A percentile compares a stretch with the other conserved stretches of the same genome.
Conservation (phyloP, 64 coral and sea anemone genomes). For the Stichodactyla helianthus region DNA sequence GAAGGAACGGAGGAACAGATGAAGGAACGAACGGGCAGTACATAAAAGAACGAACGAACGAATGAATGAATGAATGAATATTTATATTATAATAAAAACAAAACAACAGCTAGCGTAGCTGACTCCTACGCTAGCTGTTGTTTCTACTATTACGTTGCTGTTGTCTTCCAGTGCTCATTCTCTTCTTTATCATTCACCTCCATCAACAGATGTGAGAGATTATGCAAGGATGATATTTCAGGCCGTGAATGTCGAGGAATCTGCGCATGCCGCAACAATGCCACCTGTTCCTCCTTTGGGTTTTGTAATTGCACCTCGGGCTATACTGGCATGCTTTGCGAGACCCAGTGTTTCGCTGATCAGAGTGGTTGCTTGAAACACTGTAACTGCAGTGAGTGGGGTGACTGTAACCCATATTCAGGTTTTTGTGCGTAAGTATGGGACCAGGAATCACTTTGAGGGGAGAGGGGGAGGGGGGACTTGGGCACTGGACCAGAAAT, state of each 20-base stretch:
- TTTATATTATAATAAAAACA: too few relatives aligned
- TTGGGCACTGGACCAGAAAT: too few relatives aligned
- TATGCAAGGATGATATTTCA: not conserved
- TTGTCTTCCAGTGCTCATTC: not conserved
- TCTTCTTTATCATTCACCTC: too few relatives aligned
- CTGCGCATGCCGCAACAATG: constrained; percentile 69
- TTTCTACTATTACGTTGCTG: not conserved
- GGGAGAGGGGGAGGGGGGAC: too few relatives aligned
- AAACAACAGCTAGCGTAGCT: too few relatives aligned
- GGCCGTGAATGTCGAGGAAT: constrained; percentile 43
- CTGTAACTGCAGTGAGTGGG: not conserved
- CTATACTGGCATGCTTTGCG: constrained; percentile 63
- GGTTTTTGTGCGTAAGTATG: not conserved
- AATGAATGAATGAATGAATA: too few relatives aligned
- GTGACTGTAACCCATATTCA: not conserved
- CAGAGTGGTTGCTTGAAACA: not conserved
- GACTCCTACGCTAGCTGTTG: too few relatives aligned
- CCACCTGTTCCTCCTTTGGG: constrained; percentile 59
- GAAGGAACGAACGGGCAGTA: too few relatives aligned
- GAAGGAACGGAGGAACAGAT: too few relatives aligned
- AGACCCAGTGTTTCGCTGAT: not conserved
- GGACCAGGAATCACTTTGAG: too few relatives aligned
- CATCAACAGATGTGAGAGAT: not conserved
- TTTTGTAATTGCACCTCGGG: constrained; percentile 69
- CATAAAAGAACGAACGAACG: too few relatives aligned